These are phyloP conservation scores for Nycticryphes semicollaris DNA, from an alignment of 2,113 vertebrate species.

Conservation along the genomic window DNA sequence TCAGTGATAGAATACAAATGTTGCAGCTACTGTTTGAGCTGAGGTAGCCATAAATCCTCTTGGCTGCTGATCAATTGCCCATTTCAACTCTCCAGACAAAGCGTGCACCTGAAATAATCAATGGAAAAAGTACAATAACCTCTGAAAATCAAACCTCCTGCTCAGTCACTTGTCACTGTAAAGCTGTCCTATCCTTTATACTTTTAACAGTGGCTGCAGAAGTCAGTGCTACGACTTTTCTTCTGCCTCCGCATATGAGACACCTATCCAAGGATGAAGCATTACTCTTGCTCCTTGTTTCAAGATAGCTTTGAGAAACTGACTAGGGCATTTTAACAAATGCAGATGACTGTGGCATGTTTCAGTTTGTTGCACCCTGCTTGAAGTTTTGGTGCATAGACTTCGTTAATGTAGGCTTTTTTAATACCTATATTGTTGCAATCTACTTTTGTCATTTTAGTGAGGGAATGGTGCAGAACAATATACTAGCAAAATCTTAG, in stretches of 20 bases:
- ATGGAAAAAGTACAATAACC: slow-evolving; percentile 9
- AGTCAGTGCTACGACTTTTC: not conserved
- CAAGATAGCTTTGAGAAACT: not conserved
- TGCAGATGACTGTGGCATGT: not conserved
- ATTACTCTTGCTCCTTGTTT: not conserved
- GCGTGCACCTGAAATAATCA: slow-evolving; percentile 26
- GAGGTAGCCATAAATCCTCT: not conserved
- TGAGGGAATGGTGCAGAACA: rapidly evolving
- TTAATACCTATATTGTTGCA: not conserved
- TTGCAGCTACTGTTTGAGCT: not conserved
- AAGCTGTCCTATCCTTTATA: not conserved
- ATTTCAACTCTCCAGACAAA: not conserved
- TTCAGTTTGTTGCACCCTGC: not conserved
- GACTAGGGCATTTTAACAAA: not conserved
- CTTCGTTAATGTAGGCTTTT: not conserved
- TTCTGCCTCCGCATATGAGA: rapidly evolving
- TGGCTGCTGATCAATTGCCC: slow-evolving; percentile 20
- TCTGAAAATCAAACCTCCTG: not conserved
- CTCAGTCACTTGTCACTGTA: not conserved
- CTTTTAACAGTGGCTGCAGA: not conserved
- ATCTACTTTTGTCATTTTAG: not conserved
- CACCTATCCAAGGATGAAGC: not conserved
- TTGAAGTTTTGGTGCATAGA: not conserved
- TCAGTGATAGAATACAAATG: slow-evolving; percentile 44
- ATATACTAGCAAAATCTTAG: not conserved